Evolutionary conservation across 2,797 vertebrate genomes (phyloP).

Genomic region (Chelmon rostratus): DNA sequence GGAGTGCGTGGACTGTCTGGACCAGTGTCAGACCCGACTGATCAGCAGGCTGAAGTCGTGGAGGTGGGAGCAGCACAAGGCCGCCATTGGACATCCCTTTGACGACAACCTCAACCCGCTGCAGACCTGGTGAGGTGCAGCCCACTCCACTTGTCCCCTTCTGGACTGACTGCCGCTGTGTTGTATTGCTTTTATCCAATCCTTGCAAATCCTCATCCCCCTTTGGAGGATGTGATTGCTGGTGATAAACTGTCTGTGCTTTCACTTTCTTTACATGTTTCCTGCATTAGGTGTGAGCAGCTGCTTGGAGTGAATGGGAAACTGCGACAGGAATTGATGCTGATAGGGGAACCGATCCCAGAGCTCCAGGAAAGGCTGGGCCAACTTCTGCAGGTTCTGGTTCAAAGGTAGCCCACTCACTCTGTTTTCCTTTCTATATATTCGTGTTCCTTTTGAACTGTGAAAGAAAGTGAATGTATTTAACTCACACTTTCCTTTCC

Average conservation of each 20-base stretch:
- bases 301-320: slow-evolving; percentile 89
- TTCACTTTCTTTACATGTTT: background rate
- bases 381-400: slow-evolving; percentile 84
- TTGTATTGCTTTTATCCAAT: background rate
- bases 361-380: slow-evolving; percentile 85
- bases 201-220: too few relatives aligned
- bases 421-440: background rate
- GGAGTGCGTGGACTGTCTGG: slow-evolving; percentile 86
- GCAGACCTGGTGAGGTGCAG: slow-evolving; percentile 88
- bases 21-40: slow-evolving; percentile 85
- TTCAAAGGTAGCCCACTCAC: slow-evolving; percentile 87
- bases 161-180: background rate
- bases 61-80: slow-evolving; percentile 93
- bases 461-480: background rate
- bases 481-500: background rate
- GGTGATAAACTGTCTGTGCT: too few relatives aligned
- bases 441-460: background rate
- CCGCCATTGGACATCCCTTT: slow-evolving; percentile 89
- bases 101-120: slow-evolving; percentile 88
- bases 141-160: background rate
- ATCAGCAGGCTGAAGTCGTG: slow-evolving; percentile 90
- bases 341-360: slow-evolving; percentile 80
- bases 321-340: slow-evolving; percentile 90
- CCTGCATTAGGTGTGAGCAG: slow-evolving; percentile 84
- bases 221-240: too few relatives aligned